Base-by-base conservation (phyloP, 1,140 invertebrate species). In the Pectinophora gossypiella region DNA sequence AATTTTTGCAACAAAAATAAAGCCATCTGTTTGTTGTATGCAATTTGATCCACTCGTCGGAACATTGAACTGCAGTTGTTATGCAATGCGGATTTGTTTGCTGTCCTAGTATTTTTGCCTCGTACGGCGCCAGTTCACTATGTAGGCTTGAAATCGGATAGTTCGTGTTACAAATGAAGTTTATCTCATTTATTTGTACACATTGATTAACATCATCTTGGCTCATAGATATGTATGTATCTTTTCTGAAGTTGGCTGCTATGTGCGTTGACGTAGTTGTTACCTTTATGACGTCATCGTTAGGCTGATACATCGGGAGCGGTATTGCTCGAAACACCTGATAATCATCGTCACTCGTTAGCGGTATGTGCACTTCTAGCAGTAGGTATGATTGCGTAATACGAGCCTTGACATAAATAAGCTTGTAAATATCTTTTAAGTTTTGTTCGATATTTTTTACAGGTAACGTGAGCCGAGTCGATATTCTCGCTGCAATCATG, bases 81-180 rank as follows among this genome's bases (percentile, higher is more conserved):
- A 20, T 9, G 36, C 56, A 51, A 3, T 43, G 42, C 32, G 48
- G 3, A 1, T 27, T 51, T 15, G 48, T 35, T 10, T n/a, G 21
- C 18, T 59, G 57, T 22, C 52, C 22, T n/a, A 59, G 15, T n/a
- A 51, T 9, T 27, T 51, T 59, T 16, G 57, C 57, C 47, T 59
- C 48, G 15, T 49, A 56, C 0, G 54, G 48, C 0, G 45, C 43
- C 10, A 51, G 42, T 7, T 56, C 27, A 23, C 45, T 51, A 16
- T 46, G 40, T 47, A 59, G 20, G 35, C 54, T 59, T 2, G 12
- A 46, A 3, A 59, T 20, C 10, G 56, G 56, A 10, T 48, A 9
- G 13, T 54, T 59, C 18, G 19, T 38, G 27, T 32, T 40, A 22
- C 50, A 52, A 19, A 58, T 19, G n/a, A 36, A 58, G 49, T 42